phyloP scores from a whole-genome alignment of 2,888 invertebrate genomes.

The Tachystola acroxantha region DNA sequence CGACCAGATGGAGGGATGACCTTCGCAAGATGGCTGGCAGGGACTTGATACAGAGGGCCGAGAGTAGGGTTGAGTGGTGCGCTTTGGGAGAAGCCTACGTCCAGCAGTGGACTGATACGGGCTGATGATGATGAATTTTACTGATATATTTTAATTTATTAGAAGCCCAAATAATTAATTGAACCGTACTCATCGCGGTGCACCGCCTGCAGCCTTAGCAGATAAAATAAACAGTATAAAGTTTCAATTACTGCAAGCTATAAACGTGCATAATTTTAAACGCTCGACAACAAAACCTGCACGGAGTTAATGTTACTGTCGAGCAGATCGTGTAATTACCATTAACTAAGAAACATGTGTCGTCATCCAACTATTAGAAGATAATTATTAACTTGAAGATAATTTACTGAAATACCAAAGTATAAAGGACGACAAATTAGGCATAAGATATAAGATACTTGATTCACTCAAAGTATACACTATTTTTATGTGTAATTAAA shows the following conservation, averaged over 20 bases:
- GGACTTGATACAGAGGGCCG: no score
- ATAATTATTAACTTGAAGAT: neutral
- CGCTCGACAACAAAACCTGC: neutral
- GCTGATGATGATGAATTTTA: no score
- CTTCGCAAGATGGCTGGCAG: no score
- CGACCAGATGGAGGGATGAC: no score
- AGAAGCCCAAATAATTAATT: neutral
- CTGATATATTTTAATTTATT: no score
- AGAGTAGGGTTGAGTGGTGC: no score
- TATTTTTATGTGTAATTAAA: no score
- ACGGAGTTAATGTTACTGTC: neutral
- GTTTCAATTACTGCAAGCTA: neutral
- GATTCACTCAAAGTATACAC: neutral
- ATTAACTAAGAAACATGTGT: neutral
- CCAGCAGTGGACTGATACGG: no score
- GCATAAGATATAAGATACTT: no score
- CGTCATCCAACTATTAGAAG: neutral
- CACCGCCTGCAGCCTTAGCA: neutral
- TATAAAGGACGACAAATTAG: no score
- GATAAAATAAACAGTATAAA: neutral
- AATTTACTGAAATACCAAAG: neutral
- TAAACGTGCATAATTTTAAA: neutral
- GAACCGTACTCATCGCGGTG: neutral
- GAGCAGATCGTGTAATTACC: neutral
- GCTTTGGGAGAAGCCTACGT: no score